Evolutionary conservation across 2,797 vertebrate species (phyloP).

Genomic region (Hippopotamyrus pictus): DNA sequence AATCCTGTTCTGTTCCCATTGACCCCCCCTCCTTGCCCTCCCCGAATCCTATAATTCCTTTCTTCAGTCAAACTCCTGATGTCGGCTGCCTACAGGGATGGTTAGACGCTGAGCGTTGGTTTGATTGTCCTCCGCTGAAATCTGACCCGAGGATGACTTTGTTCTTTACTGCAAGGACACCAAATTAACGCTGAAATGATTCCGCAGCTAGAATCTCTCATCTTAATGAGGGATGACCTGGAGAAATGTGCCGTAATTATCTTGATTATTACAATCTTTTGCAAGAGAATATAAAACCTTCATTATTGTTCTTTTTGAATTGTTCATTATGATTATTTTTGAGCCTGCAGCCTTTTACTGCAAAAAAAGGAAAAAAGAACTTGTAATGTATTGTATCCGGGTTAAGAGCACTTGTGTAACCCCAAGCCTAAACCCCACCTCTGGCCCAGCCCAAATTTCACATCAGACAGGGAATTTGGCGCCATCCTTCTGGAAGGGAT

Average conservation of each 20-base stretch:
- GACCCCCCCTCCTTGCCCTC: constrained; percentile 15
- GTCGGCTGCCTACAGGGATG: constrained; percentile 41
- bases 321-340: constrained; percentile 53
- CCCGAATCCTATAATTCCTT: constrained; percentile 30
- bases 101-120: constrained; percentile 35
- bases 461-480: constrained; percentile 27
- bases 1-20: constrained; percentile 20
- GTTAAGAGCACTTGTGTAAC: constrained; percentile 20
- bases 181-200: constrained; percentile 51
- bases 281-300: constrained; percentile 51
- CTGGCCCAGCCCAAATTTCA: constrained; percentile 29
- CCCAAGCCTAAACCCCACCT: constrained; percentile 25
- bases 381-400: constrained; percentile 37
- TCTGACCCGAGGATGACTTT: constrained; percentile 51
- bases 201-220: constrained; percentile 67
- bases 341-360: constrained; percentile 45
- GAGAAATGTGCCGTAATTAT: constrained; percentile 53
- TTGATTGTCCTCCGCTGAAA: constrained; percentile 50
- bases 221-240: constrained; percentile 56
- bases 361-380: constrained; percentile 31
- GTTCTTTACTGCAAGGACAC: constrained; percentile 45
- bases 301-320: constrained; percentile 55
- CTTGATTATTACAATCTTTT: constrained; percentile 51
- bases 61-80: constrained; percentile 47
- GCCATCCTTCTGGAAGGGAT: constrained; percentile 23